phyloP scores from a whole-genome alignment of 2,888 invertebrate genomes.

The Lasiommata megera region DNA sequence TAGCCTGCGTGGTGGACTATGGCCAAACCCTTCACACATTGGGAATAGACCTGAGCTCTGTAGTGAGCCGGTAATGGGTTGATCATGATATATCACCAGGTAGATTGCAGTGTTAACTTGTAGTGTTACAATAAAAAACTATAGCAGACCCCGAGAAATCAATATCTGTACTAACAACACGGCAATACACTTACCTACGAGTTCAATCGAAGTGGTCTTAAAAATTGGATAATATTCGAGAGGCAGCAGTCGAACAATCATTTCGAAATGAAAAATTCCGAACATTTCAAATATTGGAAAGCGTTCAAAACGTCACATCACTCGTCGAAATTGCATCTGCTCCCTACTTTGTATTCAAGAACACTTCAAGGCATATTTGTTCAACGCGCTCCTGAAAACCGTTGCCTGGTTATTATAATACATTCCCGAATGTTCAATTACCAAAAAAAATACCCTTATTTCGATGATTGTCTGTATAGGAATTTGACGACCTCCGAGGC shows the following conservation, averaged over 20 bases:
- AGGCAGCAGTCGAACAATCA: slow-evolving; percentile 46
- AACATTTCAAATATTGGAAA: slow-evolving; percentile 46
- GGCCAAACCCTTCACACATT: too few species aligned
- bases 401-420: slow-evolving; percentile 2
- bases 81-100: too few species aligned
- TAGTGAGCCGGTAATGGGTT: too few species aligned
- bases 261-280: slow-evolving; percentile 67
- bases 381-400: slow-evolving; percentile 37
- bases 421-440: background rate
- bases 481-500: too few species aligned
- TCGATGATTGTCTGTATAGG: too few species aligned
- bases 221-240: slow-evolving; percentile 26
- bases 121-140: too few species aligned
- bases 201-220: background rate
- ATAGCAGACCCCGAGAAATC: too few species aligned
- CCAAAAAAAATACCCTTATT: background rate
- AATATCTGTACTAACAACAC: too few species aligned
- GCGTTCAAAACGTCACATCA: slow-evolving; percentile 32
- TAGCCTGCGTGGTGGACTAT: too few species aligned
- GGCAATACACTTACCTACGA: too few species aligned
- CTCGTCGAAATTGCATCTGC: slow-evolving; percentile 38
- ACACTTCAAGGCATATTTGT: slow-evolving; percentile 61
- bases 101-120: too few species aligned
- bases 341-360: slow-evolving; percentile 74
- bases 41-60: too few species aligned